Evolutionary conservation across 1,140 invertebrate genomes (phyloP).

Genomic region (Bicyclus anynana): DNA sequence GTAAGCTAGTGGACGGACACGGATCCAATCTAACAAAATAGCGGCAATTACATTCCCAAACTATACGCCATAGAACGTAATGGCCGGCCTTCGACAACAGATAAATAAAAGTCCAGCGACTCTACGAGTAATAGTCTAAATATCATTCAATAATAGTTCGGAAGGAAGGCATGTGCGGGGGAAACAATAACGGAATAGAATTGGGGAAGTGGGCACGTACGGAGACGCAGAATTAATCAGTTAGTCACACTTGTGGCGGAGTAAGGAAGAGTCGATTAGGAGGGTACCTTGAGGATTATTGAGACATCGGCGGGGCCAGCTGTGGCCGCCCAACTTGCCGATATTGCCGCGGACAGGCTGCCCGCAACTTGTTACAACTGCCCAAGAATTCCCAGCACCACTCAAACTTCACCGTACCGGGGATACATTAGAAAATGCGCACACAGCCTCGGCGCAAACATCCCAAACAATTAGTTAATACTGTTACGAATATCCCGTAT

Average conservation of each 20-base stretch:
- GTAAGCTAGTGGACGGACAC: conserved; percentile 41
- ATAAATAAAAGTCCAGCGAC: conserved; percentile 48
- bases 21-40: conserved; percentile 65
- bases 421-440: conserved; percentile 33
- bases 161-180: conserved; percentile 40
- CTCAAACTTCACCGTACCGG: conserved; percentile 61
- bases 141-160: conserved; percentile 43
- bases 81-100: conserved; percentile 52
- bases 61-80: conserved; percentile 52
- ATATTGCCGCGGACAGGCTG: conserved; percentile 60
- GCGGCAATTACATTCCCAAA: conserved; percentile 64
- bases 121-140: conserved; percentile 58
- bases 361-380: conserved; percentile 68
- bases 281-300: conserved; percentile 73
- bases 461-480: not conserved
- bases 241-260: conserved; percentile 73
- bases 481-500: too few species aligned
- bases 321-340: conserved; percentile 62
- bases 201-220: conserved; percentile 49
- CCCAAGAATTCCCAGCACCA: conserved; percentile 58
- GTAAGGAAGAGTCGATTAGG: conserved; percentile 72
- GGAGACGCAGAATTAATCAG: conserved; percentile 70
- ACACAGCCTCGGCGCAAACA: not conserved
- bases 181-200: conserved; percentile 59
- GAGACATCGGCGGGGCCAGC: conserved; percentile 68